phyloP scores from a whole-genome alignment of 2,888 invertebrate species.

The Maniola hyperantus region DNA sequence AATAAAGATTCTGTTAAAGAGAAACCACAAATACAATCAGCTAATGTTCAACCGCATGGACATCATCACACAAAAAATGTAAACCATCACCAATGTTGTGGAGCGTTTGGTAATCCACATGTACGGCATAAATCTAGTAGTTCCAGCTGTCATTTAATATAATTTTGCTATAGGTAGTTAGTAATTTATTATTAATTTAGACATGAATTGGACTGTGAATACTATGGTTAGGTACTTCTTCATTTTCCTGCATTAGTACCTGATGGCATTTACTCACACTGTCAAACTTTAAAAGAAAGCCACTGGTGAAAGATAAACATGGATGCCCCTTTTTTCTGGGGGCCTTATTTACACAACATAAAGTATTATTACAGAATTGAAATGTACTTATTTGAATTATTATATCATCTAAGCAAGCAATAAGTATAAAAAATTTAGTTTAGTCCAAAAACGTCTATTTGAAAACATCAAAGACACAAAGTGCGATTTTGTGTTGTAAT shows the following conservation, averaged over 20 bases:
- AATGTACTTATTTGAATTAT: too few relatives aligned
- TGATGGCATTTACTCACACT: too few relatives aligned
- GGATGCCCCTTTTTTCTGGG: neutral
- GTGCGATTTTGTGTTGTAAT: slow-evolving; percentile 14
- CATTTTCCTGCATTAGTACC: too few relatives aligned
- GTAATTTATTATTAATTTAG: slow-evolving; percentile 6
- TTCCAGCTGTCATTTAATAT: slow-evolving; percentile 70
- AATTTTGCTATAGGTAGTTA: slow-evolving; percentile 39
- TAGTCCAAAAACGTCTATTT: slow-evolving; percentile 7
- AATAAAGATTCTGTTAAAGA: slow-evolving; percentile 54
- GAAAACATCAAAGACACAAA: slow-evolving; percentile 25
- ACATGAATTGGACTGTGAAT: neutral
- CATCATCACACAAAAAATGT: slow-evolving; percentile 73
- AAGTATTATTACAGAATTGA: neutral
- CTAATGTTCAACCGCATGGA: slow-evolving; percentile 66
- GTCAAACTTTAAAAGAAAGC: too few relatives aligned
- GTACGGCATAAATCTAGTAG: slow-evolving; percentile 72
- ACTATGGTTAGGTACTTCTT: too few relatives aligned
- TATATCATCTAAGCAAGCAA: neutral
- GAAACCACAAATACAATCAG: slow-evolving; percentile 41
- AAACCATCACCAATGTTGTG: slow-evolving; percentile 78
- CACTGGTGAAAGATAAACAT: neutral
- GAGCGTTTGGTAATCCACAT: slow-evolving; percentile 77
- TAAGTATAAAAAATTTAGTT: neutral
- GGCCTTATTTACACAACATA: neutral